phyloP scores from a whole-genome alignment of 1,140 invertebrate genomes.

The Aphidius ervi region DNA sequence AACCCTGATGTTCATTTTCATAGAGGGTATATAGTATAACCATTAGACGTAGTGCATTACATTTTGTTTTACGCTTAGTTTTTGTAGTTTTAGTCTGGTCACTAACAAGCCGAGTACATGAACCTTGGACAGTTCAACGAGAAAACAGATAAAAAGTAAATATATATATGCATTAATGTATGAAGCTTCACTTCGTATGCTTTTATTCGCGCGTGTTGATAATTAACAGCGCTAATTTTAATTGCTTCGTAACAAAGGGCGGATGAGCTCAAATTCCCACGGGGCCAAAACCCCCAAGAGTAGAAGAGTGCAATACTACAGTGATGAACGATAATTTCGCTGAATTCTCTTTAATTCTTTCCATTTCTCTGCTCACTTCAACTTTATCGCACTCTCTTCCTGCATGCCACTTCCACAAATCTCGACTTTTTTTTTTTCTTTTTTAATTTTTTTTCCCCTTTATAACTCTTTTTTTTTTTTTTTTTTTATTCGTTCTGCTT shows the following conservation, averaged over 20 bases:
- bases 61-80: constrained; percentile 25
- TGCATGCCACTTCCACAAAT: constrained; percentile 13
- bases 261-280: constrained; percentile 28
- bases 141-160: neutral
- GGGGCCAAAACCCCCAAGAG: constrained; percentile 18
- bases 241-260: constrained; percentile 29
- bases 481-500: constrained; percentile 1
- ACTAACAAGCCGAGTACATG: constrained; percentile 16
- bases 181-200: constrained; percentile 1
- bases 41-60: constrained; percentile 22
- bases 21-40: neutral
- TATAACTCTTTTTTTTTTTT: constrained; percentile 11
- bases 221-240: constrained; percentile 32
- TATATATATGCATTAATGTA: neutral
- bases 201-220: constrained; percentile 15
- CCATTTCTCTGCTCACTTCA: constrained; percentile 1
- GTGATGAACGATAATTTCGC: constrained; percentile 28
- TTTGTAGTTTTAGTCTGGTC: constrained; percentile 19
- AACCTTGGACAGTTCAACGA: neutral
- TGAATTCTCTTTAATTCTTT: constrained; percentile 25
- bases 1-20: constrained; percentile 15
- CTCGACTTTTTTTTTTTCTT: constrained; percentile 16
- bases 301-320: constrained; percentile 8
- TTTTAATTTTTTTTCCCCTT: neutral
- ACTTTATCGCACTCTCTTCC: neutral